Conservation (phyloP, 2,888 invertebrate genomes). For the Gortyna flavago region DNA sequence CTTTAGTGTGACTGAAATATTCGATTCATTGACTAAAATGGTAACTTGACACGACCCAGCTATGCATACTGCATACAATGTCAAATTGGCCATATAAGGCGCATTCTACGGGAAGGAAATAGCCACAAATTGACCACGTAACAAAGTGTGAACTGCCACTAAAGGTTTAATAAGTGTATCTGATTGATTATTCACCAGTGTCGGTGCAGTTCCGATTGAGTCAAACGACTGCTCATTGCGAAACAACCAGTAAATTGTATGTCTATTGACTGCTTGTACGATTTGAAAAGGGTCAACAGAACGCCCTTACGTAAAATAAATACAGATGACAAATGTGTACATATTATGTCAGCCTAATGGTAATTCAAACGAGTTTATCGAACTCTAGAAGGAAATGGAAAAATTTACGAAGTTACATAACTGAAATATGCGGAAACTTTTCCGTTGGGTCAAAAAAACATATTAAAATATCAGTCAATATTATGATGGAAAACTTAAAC, state of each 20-base stretch:
- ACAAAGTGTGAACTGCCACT: slow-evolving; percentile 13
- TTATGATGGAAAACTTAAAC: neutral
- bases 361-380: slow-evolving; percentile 15
- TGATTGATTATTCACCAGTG: slow-evolving; percentile 47
- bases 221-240: slow-evolving; percentile 48
- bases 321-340: neutral
- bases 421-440: slow-evolving; percentile 7
- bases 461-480: neutral
- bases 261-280: neutral
- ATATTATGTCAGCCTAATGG: slow-evolving; percentile 19
- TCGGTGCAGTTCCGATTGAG: slow-evolving; percentile 53
- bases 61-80: slow-evolving; percentile 27
- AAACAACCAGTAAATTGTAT: slow-evolving; percentile 37
- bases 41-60: slow-evolving; percentile 13
- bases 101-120: neutral
- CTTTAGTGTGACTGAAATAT: slow-evolving; percentile 27
- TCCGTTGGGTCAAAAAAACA: neutral
- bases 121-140: neutral
- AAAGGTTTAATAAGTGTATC: slow-evolving; percentile 28
- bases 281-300: slow-evolving; percentile 8
- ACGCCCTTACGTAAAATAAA: slow-evolving; percentile 23
- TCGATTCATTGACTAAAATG: slow-evolving; percentile 27
- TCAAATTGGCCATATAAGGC: neutral
- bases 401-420: slow-evolving; percentile 21
- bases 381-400: slow-evolving; percentile 31